Evolutionary conservation across 2,888 invertebrate genomes (phyloP).

Genomic region (Zygothrica quintamaculata): DNA sequence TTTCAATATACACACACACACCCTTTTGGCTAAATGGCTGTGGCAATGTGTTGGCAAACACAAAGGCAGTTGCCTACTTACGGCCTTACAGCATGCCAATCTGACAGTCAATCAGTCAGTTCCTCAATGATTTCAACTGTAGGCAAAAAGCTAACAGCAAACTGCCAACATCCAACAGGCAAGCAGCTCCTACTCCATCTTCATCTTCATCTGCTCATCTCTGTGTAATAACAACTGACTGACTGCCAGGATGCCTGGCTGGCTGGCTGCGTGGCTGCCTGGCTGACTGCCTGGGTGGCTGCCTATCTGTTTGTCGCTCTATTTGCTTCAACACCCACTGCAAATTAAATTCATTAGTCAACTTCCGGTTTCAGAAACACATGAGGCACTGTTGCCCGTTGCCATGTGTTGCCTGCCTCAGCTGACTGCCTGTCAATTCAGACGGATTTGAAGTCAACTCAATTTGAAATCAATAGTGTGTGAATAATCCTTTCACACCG

Average conservation of each 20-base stretch:
- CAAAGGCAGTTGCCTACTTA: conserved; percentile 59
- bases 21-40: conserved; percentile 20
- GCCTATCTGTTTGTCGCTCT: conserved; percentile 68
- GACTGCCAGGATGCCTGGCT: conserved; percentile 1
- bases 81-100: conserved; percentile 43
- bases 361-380: conserved; percentile 71
- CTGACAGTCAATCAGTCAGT: conserved; percentile 63
- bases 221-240: not conserved
- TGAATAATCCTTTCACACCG: conserved; percentile 83
- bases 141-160: not conserved
- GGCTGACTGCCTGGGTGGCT: conserved; percentile 18
- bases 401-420: conserved; percentile 63
- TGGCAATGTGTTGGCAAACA: conserved; percentile 10
- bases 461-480: conserved; percentile 85
- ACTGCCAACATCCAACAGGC: conserved; percentile 1
- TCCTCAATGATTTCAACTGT: conserved; percentile 13
- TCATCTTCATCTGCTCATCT: conserved; percentile 1
- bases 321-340: conserved; percentile 82
- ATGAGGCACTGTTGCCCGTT: conserved; percentile 32
- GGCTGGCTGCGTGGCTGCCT: conserved; percentile 7
- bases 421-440: conserved; percentile 80
- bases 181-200: not conserved
- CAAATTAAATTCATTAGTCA: conserved; percentile 83
- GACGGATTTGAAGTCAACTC: conserved; percentile 84
- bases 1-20: conserved; percentile 61